Conservation (phyloP, 2,888 invertebrate species). For the Tinea trinotella region DNA sequence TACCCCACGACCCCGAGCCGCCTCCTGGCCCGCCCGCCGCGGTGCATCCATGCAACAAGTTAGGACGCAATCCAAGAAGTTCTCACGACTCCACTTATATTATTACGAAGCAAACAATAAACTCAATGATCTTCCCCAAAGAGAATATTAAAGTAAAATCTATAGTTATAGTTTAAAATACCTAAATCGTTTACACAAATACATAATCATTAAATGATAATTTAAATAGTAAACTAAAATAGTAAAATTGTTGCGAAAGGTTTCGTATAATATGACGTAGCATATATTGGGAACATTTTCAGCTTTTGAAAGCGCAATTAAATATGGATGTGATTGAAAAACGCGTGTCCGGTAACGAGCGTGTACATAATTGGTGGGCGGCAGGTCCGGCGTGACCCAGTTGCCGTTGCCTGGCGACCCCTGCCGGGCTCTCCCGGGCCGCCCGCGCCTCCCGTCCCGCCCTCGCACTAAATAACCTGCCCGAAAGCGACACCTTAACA, state of each 20-base stretch:
- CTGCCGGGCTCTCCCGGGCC: conserved; percentile 31
- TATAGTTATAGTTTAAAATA: too few relatives aligned
- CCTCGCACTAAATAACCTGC: conserved; percentile 66
- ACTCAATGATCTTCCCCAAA: too few relatives aligned
- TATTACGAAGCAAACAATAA: too few relatives aligned
- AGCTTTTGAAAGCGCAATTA: conserved; percentile 70
- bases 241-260: too few relatives aligned
- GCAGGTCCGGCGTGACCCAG: conserved; percentile 68
- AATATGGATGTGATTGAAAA: conserved; percentile 74
- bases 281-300: conserved; percentile 65
- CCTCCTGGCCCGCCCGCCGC: conserved; percentile 34
- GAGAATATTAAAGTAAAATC: too few relatives aligned
- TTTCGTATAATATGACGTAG: background rate
- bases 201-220: too few relatives aligned
- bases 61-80: conserved; percentile 57
- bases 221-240: too few relatives aligned
- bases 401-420: conserved; percentile 68
- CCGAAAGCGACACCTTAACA: conserved; percentile 70
- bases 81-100: conserved; percentile 29
- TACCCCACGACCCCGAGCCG: conserved; percentile 28
- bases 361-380: conserved; percentile 71
- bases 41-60: conserved; percentile 71
- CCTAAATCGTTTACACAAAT: too few relatives aligned
- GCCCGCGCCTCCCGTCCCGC: conserved; percentile 32
- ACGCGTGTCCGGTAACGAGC: conserved; percentile 73